Percentiles rank a stretch among this genome's conserved stretches.
These are phyloP conservation scores for Stenolophus ochropezus DNA, from an alignment of 2,888 invertebrate species.

Conservation along the genomic window DNA sequence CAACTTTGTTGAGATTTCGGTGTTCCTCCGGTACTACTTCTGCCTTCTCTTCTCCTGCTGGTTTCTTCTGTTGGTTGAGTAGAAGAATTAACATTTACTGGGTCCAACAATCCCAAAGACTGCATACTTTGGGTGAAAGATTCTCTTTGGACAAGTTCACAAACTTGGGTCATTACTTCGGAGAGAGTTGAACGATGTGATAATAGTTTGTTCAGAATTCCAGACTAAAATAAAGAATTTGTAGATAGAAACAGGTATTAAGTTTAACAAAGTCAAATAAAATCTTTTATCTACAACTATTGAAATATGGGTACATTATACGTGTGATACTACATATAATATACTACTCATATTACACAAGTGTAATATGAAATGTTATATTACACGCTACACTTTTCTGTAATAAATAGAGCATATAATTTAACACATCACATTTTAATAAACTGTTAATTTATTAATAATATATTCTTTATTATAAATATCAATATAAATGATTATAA, in stretches of 20 bases:
- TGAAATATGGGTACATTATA: no score
- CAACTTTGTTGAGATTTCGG: slow-evolving; percentile 66
- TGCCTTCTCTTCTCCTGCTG: not conserved
- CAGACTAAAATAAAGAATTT: slow-evolving; percentile 70
- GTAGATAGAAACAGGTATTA: not conserved
- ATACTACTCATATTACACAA: no score
- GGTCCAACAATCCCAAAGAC: slow-evolving; percentile 75
- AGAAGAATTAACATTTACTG: slow-evolving; percentile 62
- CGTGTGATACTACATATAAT: no score
- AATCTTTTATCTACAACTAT: no score
- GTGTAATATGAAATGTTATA: no score
- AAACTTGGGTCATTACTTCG: slow-evolving; percentile 74
- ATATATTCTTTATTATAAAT: no score
- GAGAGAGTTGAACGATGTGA: slow-evolving; percentile 74
- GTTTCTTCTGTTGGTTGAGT: slow-evolving; percentile 1
- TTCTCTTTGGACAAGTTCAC: slow-evolving; percentile 78
- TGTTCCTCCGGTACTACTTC: slow-evolving; percentile 63
- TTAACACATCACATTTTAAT: no score
- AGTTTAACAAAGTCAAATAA: no score
- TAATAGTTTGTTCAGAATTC: slow-evolving; percentile 74
- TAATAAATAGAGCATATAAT: no score
- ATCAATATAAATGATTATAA: no score
- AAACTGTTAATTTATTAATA: no score
- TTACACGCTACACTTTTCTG: no score
- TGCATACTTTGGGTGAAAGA: slow-evolving; percentile 78